These are phyloP conservation scores for Tetrao urogallus DNA, from an alignment of 2,113 vertebrate species.

Conservation along the genomic window DNA sequence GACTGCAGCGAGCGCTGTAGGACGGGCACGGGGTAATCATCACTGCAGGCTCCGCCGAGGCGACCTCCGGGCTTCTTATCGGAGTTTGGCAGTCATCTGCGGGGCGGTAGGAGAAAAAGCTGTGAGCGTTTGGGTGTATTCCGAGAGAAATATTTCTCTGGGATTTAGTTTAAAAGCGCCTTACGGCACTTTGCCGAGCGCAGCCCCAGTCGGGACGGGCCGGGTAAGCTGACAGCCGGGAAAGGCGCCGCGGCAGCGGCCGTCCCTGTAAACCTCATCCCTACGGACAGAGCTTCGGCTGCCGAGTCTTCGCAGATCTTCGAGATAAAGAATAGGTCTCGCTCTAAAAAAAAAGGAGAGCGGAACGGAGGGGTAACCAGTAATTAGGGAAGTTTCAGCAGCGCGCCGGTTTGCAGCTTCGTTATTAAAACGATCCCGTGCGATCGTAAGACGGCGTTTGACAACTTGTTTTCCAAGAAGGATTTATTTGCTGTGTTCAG, in stretches of 20 bases:
- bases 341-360: not conserved
- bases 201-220: not conserved
- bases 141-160: not conserved
- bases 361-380: rapidly evolving
- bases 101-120: not conserved
- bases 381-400: not conserved
- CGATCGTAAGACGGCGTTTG: not conserved
- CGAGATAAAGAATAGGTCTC: rapidly evolving
- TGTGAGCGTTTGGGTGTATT: not conserved
- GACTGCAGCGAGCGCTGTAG: not conserved
- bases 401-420: not conserved
- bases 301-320: not conserved
- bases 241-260: not conserved
- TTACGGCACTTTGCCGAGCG: not conserved
- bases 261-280: rapidly evolving
- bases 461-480: not conserved
- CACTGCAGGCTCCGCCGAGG: not conserved
- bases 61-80: not conserved
- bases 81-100: not conserved
- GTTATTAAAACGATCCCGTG: not conserved
- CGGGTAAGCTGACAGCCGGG: not conserved
- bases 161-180: not conserved
- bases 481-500: not conserved
- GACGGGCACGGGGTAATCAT: not conserved
- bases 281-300: not conserved